Evolutionary conservation across 2,797 vertebrate genomes (phyloP), one percentile per base, ranked within the genome.

Genomic region (Ctenochaetus hawaiiensis): DNA sequence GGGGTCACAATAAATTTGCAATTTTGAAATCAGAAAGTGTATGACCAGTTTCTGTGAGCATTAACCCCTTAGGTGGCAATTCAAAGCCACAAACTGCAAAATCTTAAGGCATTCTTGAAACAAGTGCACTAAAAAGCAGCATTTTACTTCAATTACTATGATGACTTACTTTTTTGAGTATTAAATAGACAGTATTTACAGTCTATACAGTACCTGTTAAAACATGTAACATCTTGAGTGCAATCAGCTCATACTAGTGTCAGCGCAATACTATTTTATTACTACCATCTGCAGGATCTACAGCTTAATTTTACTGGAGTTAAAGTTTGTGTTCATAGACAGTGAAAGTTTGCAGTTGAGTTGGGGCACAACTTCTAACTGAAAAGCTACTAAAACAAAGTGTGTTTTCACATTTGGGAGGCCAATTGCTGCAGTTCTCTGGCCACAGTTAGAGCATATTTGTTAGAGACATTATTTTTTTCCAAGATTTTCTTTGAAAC

Each of bases 341-440:
- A 41, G 23, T 44, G 18, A 45, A 8, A 11, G 34, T 18, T 17
- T 20, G 37, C 44, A 12, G 12, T 63, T 34, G 51, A 51, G 70
- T 60, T 54, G 12, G 48, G 43, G 64, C 30, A 56, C 8, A 37
- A 39, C 41, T 44, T 70, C 20, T 68, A 68, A 48, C 18, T 34
- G 18, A 53, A 67, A 54, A 56, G 16, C 23, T 30, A 39, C 51
- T 22, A 12, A 53, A 64, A 58, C 30, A 72, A 56, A n/a, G 39
- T n/a, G 34, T 8, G 22, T 72, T 74, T 74, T 34, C 45, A 20
- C 8, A n/a, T 39, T 60, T 6, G 20, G 14, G 23, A 68, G 23
- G 65, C 68, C 52, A 80, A 63, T 74, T 79, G 67, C 13, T 48
- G 37, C 17, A 47, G 11, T 75, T 77, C n/a, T 66, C 67, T 57